A percentile compares a stretch with the other conserved stretches of the same genome.
Evolutionary conservation across 2,888 invertebrate species (phyloP).

Genomic region (Polyommatus icarus): DNA sequence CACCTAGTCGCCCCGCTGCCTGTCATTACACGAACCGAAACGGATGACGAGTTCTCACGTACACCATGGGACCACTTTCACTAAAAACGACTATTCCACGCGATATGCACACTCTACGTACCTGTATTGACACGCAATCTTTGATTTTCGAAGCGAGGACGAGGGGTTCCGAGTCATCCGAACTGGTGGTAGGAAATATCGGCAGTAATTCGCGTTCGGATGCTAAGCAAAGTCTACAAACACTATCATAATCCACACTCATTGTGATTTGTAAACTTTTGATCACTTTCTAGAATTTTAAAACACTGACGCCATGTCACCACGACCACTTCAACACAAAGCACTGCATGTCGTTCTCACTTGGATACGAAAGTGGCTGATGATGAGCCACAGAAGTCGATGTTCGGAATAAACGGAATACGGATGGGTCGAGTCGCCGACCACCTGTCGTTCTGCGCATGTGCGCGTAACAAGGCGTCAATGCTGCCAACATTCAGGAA

Average conservation of each 20-base stretch:
- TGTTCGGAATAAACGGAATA: slow-evolving; percentile 75
- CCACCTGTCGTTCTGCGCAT: slow-evolving; percentile 82
- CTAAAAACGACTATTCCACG: slow-evolving; percentile 64
- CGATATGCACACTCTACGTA: slow-evolving; percentile 71
- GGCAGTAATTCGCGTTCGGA: slow-evolving; percentile 81
- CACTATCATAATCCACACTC: slow-evolving; percentile 78
- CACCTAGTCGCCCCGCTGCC: slow-evolving; percentile 75
- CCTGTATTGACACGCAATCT: slow-evolving; percentile 84
- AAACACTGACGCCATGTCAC: slow-evolving; percentile 78
- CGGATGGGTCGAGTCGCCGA: slow-evolving; percentile 78
- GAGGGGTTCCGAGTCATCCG: slow-evolving; percentile 76
- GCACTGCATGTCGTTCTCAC: slow-evolving; percentile 78
- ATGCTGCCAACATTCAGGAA: slow-evolving; percentile 61
- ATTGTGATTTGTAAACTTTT: slow-evolving; percentile 67
- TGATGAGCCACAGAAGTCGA: slow-evolving; percentile 81
- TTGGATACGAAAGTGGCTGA: slow-evolving; percentile 80
- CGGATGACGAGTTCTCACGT: slow-evolving; percentile 78
- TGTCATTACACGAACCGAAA: slow-evolving; percentile 75
- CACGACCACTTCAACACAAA: slow-evolving; percentile 79
- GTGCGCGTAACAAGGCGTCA: slow-evolving; percentile 76
- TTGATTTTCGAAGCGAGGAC: slow-evolving; percentile 83
- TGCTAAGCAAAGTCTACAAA: slow-evolving; percentile 83
- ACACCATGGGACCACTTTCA: slow-evolving; percentile 77
- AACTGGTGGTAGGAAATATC: slow-evolving; percentile 81
- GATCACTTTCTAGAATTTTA: slow-evolving; percentile 64